These are phyloP conservation scores for Rhea pennata DNA, from an alignment of 2,113 vertebrate genomes.

Conservation along the genomic window DNA sequence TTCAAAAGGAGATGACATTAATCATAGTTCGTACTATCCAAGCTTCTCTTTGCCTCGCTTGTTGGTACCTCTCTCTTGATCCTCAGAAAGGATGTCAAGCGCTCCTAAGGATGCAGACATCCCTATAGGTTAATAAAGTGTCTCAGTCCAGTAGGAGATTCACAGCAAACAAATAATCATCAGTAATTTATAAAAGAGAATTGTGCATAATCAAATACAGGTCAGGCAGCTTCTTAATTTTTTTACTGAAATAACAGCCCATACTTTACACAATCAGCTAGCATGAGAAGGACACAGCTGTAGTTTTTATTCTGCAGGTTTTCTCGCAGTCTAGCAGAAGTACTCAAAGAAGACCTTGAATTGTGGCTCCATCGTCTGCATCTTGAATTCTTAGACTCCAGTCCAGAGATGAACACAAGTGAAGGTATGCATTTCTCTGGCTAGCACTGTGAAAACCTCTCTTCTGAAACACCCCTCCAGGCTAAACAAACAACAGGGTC, in stretches of 20 bases:
- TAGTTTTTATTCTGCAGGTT: background rate
- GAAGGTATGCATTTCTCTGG: background rate
- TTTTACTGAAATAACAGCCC: background rate
- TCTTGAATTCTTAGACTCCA: background rate
- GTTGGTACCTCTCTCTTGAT: background rate
- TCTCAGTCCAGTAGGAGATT: background rate
- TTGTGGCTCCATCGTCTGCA: fast-evolving
- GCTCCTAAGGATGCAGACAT: background rate
- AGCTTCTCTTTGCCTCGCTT: background rate
- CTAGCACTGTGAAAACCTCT: background rate
- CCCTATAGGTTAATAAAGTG: background rate
- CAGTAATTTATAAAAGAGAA: background rate
- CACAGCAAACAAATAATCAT: constrained; percentile 2
- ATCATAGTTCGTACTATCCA: background rate
- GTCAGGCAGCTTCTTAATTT: background rate
- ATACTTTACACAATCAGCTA: background rate
- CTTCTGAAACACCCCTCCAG: background rate
- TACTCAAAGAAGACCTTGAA: background rate
- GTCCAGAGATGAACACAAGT: background rate
- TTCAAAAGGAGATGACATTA: background rate
- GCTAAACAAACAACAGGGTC: background rate
- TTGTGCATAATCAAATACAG: background rate
- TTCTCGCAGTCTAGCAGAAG: background rate
- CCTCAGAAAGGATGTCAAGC: background rate
- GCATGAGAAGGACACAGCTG: background rate